These are phyloP conservation scores for Sula dactylatra DNA, from an alignment of 2,113 vertebrate species.

Conservation along the genomic window DNA sequence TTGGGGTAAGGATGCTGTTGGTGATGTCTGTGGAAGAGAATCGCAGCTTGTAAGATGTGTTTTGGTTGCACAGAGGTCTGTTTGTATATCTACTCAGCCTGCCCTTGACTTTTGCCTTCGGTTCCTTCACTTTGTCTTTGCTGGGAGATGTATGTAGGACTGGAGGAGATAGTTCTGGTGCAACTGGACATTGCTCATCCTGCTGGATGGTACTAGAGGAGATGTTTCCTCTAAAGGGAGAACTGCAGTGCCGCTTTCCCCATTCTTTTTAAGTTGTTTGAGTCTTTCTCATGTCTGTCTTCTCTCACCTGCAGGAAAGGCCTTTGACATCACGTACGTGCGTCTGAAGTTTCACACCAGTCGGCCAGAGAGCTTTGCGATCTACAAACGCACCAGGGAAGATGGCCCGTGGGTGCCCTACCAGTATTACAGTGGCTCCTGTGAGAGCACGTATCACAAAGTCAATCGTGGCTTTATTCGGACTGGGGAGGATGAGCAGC, in stretches of 20 bases:
- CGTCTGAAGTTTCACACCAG: slow-evolving; percentile 98
- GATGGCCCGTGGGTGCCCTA: slow-evolving; percentile 89
- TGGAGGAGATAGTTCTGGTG: background rate
- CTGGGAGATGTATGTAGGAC: background rate
- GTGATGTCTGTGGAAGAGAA: background rate
- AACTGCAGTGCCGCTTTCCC: background rate
- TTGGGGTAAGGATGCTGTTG: background rate
- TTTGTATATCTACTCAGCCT: background rate
- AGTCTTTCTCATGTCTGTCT: background rate
- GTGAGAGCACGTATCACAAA: slow-evolving; percentile 90
- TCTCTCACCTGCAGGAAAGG: slow-evolving; percentile 78
- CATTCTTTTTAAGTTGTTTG: background rate
- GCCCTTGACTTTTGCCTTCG: background rate
- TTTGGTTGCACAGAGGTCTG: background rate
- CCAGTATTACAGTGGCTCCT: slow-evolving; percentile 98
- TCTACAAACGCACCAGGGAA: slow-evolving; percentile 89
- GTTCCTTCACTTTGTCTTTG: background rate
- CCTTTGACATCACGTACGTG: slow-evolving; percentile 97
- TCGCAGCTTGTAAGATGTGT: background rate
- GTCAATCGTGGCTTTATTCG: slow-evolving; percentile 85
- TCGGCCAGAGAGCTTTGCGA: slow-evolving; percentile 93
- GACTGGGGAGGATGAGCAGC: slow-evolving; percentile 91
- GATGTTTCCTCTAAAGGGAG: background rate
- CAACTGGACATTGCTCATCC: background rate
- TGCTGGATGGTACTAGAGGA: background rate